Evolutionary conservation across 2,113 vertebrate species (phyloP), one percentile per base, ranked within the genome.

Genomic region (Alethe diademata): DNA sequence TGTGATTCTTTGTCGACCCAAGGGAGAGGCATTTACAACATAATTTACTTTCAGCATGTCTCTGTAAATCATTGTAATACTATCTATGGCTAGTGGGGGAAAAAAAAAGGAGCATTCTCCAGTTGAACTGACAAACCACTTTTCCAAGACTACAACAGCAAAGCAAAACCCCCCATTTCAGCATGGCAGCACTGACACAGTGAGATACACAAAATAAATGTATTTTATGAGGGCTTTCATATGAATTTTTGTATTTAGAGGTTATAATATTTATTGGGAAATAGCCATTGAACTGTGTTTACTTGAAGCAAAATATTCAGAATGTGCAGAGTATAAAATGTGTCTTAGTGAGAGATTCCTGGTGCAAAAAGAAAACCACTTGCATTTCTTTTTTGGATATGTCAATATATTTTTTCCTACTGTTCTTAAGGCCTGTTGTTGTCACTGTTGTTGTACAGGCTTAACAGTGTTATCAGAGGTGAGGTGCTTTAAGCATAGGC

Each of bases 11-110:
- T 98, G 98, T 97, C 95, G 90, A 86, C 98, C 98, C 98, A 92
- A 90, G 98, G 98, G 98, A 98, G 96, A 96, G 78, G 97, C 98
- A 93, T 98, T 98, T 98, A 98, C 98, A 98, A 98, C 98, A 98
- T 98, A 97, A 98, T 98, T 99, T 98, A 98, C 98, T 98, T 97
- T 98, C 97, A 88, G 95, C 90, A n/a, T 97, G 97, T 98, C 98
- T 98, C 97, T 98, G 97, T 98, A 98, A 99, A 98, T 98, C 98
- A 98, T 97, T 98, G 97, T 96, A 98, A 98, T 98, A 95, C 98
- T 98, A 95, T 98, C 97, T 98, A 96, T 98, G 98, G 96, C 95
- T 98, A 94, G 92, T 92, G 91, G 45, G 54, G 36, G 73, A 84
- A 90, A 91, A 89, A 83, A 85, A 81, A 38, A n/a, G 12, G 25